Conservation (phyloP, 2,888 invertebrate genomes). For the Stenichneumon culpator region DNA sequence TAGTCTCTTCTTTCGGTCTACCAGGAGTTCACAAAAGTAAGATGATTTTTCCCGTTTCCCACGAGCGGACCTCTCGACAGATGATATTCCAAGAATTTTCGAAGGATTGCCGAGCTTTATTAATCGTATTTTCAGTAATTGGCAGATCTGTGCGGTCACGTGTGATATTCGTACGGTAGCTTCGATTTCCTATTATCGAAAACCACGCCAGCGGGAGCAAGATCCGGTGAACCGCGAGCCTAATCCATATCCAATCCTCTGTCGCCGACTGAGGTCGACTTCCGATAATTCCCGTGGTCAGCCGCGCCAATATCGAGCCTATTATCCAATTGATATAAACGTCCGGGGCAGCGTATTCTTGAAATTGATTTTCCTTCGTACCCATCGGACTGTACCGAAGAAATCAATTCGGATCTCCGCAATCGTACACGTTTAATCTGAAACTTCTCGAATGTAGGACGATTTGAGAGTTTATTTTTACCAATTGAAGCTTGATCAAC, state of each 20-base stretch:
- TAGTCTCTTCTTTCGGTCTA: not conserved
- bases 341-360: conserved; percentile 57
- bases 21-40: not conserved
- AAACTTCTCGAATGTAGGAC: not conserved
- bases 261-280: conserved; percentile 57
- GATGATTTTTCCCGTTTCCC: not conserved
- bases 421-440: not conserved
- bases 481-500: not conserved
- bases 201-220: conserved; percentile 47
- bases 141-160: not conserved
- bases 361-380: conserved; percentile 55
- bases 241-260: conserved; percentile 54
- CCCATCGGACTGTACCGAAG: not conserved
- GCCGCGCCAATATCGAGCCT: conserved; percentile 66
- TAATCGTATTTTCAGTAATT: not conserved
- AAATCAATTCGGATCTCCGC: not conserved
- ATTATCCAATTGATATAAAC: conserved; percentile 67
- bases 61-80: not conserved
- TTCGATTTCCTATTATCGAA: conserved; percentile 60
- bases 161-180: conserved; percentile 22
- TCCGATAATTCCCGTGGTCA: conserved; percentile 68
- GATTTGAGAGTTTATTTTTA: not conserved
- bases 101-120: not conserved
- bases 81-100: not conserved
- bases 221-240: conserved; percentile 62